phyloP scores from a whole-genome alignment of 1,140 invertebrate genomes.

The Hycleus phaleratus region DNA sequence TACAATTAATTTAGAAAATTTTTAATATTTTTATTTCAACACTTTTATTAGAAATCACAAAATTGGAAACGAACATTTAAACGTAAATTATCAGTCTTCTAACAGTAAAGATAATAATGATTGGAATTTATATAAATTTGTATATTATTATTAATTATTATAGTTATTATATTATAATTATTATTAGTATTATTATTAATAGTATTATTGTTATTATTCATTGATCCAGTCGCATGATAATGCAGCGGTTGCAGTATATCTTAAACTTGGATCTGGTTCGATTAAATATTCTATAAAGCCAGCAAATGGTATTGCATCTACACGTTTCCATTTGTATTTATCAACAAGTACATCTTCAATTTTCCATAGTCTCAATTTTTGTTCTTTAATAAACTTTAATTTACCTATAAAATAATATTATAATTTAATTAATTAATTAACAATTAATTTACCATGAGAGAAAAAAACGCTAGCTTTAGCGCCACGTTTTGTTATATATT shows the following conservation, averaged over 20 bases:
- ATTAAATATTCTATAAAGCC: constrained; percentile 92
- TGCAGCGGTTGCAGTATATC: constrained; percentile 88
- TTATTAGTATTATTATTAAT: too few relatives aligned
- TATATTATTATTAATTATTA: not conserved
- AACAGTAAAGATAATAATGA: constrained; percentile 7
- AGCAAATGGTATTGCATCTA: constrained; percentile 81
- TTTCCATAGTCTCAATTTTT: constrained; percentile 84
- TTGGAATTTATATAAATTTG: constrained; percentile 1
- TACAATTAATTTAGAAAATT: too few relatives aligned
- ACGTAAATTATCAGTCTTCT: constrained; percentile 13
- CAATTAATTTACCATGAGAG: constrained; percentile 17
- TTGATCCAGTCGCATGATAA: constrained; percentile 83
- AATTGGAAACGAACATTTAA: constrained; percentile 8
- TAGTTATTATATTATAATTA: too few relatives aligned
- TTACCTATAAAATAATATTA: constrained; percentile 51
- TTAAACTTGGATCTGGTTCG: constrained; percentile 79
- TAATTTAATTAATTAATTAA: not conserved
- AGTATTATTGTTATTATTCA: constrained; percentile 10
- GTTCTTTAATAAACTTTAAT: constrained; percentile 72
- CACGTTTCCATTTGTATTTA: constrained; percentile 87
- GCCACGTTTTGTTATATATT: constrained; percentile 79
- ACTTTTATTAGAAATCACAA: constrained; percentile 14
- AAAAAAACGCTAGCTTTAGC: constrained; percentile 38
- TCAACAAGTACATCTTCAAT: constrained; percentile 87
- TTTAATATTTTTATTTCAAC: not conserved